phyloP scores from a whole-genome alignment of 64 coral and sea anemone genomes.

The Porites lutea region DNA sequence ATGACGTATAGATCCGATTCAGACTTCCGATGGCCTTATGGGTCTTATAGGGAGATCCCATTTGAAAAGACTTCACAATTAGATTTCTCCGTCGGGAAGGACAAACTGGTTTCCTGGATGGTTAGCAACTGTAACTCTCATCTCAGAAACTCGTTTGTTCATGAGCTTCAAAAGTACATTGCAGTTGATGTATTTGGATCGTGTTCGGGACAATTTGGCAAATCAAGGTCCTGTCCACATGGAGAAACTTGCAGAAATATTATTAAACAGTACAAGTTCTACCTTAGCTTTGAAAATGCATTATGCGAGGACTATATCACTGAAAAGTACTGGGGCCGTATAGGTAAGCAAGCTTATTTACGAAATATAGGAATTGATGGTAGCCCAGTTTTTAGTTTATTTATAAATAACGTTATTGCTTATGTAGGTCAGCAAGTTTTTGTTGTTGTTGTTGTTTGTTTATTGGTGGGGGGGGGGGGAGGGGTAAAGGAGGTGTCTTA shows the following conservation, averaged over 20 bases:
- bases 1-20: not conserved
- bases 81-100: not conserved
- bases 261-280: slow-evolving; percentile 1
- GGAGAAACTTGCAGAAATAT: not conserved
- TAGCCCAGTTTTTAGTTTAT: too few relatives aligned
- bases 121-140: not conserved
- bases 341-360: not conserved
- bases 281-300: slow-evolving; percentile 13
- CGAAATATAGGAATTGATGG: too few relatives aligned
- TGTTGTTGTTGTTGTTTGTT: too few relatives aligned
- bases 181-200: not conserved
- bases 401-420: too few relatives aligned
- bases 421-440: too few relatives aligned
- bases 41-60: not conserved
- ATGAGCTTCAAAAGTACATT: not conserved
- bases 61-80: not conserved
- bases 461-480: too few relatives aligned
- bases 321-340: not conserved
- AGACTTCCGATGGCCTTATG: not conserved
- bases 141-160: not conserved
- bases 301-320: not conserved
- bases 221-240: not conserved
- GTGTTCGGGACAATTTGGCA: not conserved
- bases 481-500: too few relatives aligned
- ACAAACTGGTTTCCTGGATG: not conserved